Evolutionary conservation across 2,113 vertebrate species (phyloP), one percentile per base, ranked within the genome.

Genomic region (Orientallactaga bullata): DNA sequence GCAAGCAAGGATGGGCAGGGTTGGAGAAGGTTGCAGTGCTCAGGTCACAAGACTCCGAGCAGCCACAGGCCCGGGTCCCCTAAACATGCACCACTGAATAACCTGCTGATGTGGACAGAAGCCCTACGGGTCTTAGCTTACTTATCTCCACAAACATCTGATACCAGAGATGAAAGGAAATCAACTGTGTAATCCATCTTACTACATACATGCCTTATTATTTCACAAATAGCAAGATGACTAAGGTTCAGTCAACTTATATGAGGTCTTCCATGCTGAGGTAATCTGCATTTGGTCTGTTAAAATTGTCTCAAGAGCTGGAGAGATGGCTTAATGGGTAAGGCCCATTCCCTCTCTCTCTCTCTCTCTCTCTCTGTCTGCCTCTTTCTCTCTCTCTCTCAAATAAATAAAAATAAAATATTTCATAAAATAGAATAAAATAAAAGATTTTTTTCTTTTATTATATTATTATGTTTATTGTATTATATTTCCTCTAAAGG

Each of bases 1-100:
- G 32, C 55, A 18, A 21, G 55, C 16, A 58, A 68, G 39, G 30
- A n/a, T 5, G 0, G 0, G 2, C 23, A 0, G 4, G 23, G 8
- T 17, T 24, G 17, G 10, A 2, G 37, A n/a, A 24, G 39, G 28
- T 9, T 15, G 2, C 3, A 0, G 3, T 0, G 15, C 58, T 17
- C 42, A 2, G 37, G 2, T 1, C 5, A 65, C 16, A 35, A 7
- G 24, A 58, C 35, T 24, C 17, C 21, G 1, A 0, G 0, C 2
- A 11, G 39, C 58, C 51, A n/a, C 5, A 0, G 1, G 32, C 23
- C 8, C 23, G 18, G 15, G n/a, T 16, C 60, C 23, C 58, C 58
- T 88, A 20, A 23, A 26, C 0, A 7, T 21, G 61, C 61, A 5
- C 72, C 2, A 30, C 42, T 47, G 5, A 47, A 47, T 5, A 55